Base-by-base conservation (phyloP, 2,888 invertebrate species). In the Caradrina kadenii region DNA sequence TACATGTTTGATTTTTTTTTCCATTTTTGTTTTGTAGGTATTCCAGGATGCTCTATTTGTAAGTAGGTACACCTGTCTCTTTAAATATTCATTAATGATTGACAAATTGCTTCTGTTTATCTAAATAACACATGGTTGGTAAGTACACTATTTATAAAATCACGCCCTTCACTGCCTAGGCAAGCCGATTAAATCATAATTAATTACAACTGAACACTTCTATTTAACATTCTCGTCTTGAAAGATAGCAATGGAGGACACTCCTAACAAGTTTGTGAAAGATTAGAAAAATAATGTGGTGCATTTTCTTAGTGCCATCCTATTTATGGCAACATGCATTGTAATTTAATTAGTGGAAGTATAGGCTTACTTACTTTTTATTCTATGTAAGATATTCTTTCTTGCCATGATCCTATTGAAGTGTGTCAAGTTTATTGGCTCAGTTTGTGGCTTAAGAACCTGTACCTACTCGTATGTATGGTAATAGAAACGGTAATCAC, bases 331-430 rank as follows among this genome's bases (percentile, higher is more conserved):
- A 56, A 62, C 22, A 22, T 63, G 48, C 42, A 62, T 17, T 45
- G 45, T 82, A 82, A 82, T 63, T 82, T 52, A 75, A 82, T 82
- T 84, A 82, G 79, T 61, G n/a, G n/a, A n/a, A n/a, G 54, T 45
- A 45, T 45, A 15, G 45, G 45, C 45, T 45, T 45, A 45, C 17
- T 45, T 17, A 45, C 45, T 4, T 45, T 45, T 45, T 45, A 11
- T 45, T 15, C 17, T 17, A 45, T 49, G 45, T 22, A 76, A 60
- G 48, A 52, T 49, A 15, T 39, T 64, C 15, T 72, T 68, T 62
- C 77, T 78, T 76, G 63, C 70, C 61, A 61, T 56, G 52, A 49
- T 64, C 65, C 50, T 21, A 15, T 6, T 71, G 6, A 63, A 66
- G 61, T 81, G 35, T 63, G 78, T 78, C 64, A 76, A 61, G 65